A percentile compares a stretch with the other conserved stretches of the same genome.
These are phyloP conservation scores for Orthosia gracilis DNA, from an alignment of 2,888 invertebrate genomes.

Conservation along the genomic window DNA sequence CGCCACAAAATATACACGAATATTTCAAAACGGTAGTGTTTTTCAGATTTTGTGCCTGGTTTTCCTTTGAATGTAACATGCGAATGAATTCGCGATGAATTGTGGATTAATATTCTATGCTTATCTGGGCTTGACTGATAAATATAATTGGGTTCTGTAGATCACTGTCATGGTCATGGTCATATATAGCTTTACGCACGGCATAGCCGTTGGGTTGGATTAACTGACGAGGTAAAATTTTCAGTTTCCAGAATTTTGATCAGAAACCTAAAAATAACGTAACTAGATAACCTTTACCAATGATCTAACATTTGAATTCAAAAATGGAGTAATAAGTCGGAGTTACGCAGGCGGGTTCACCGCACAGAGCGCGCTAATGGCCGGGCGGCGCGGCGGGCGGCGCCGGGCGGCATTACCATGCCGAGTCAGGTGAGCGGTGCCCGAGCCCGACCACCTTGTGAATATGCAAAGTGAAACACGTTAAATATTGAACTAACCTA, in stretches of 20 bases:
- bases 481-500: constrained; percentile 84
- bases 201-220: too few relatives aligned
- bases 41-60: constrained; percentile 8
- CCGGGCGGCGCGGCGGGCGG: constrained; percentile 73
- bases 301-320: constrained; percentile 53
- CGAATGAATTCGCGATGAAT: background rate
- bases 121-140: background rate
- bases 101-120: background rate
- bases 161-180: background rate
- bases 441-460: constrained; percentile 79
- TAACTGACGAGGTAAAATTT: background rate
- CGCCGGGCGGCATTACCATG: constrained; percentile 80
- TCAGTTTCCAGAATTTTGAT: background rate
- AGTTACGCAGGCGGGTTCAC: constrained; percentile 67
- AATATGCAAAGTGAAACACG: constrained; percentile 86
- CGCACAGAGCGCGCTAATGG: constrained; percentile 77
- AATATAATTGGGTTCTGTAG: background rate
- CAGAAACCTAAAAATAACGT: background rate
- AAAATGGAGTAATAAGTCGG: constrained; percentile 71
- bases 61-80: constrained; percentile 10
- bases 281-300: constrained; percentile 24
- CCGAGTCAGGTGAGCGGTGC: constrained; percentile 77
- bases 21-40: constrained; percentile 33
- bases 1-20: constrained; percentile 39
- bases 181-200: background rate